Base-by-base conservation (phyloP, 1,140 invertebrate species). In the Drosophila baimaii region DNA sequence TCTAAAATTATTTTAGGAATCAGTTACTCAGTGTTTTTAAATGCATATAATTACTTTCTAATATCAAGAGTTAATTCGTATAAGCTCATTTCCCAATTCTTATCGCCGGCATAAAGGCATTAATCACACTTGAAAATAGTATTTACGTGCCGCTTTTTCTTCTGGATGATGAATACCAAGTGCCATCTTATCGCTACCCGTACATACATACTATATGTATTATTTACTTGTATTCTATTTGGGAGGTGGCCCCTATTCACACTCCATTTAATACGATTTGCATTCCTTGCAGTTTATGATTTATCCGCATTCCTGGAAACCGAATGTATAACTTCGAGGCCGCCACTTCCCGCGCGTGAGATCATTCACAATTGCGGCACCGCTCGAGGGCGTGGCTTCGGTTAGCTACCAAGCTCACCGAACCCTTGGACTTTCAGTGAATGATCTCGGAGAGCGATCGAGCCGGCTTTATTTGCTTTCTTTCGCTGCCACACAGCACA, bases 301-400 rank as follows among this genome's bases (percentile, higher is more conserved):
- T 85, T 85, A 85, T 79, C 62, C 74, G 39, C 68, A 79, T 86
- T 79, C 83, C 71, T 62, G 52, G 79, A 82, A 81, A 56, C 72
- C 61, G 61, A 70, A 59, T 33, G 52, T 51, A 57, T 51, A 77
- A 31, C 56, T 31, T 19, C 27, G 19, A 61, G 49, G 27, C 47
- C 55, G 27, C 19, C 23, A 47, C 35, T 74, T 35, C 43, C 65
- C 43, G 37, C 12, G 19, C 23, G 63, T 79, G 57, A 69, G 65
- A 70, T 81, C 75, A 85, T 86, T 81, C 52, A 77, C 63, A n/a
- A 57, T 59, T 31, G 49, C 21, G 3, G 31, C 17, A 47, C 21
- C 43, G 23, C n/a, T n/a, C 21, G 46, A 68, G 55, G 61, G 62
- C 70, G 75, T 58, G 54, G 62, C 33, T 56, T 69, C 31, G 27